Evolutionary conservation across 2,113 vertebrate genomes (phyloP).

Genomic region (Calidris pygmaea): DNA sequence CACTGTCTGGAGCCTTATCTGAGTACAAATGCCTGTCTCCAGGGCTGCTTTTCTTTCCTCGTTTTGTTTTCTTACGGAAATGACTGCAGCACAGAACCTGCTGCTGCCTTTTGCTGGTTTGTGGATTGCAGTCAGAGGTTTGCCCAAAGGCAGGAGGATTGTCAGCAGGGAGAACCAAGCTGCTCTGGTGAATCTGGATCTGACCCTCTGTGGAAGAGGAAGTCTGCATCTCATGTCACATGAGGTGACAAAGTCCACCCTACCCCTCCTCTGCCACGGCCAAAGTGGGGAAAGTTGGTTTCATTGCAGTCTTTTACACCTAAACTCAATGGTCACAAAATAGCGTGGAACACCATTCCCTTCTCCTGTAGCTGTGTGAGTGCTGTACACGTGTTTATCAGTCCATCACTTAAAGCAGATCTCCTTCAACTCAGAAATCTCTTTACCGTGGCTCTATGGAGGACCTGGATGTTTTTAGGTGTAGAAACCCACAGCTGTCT

Average conservation of each 20-base stretch:
- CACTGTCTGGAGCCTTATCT: conserved; percentile 23
- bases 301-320: background rate
- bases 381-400: background rate
- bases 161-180: background rate
- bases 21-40: background rate
- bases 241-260: background rate
- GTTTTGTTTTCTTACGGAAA: conserved; percentile 51
- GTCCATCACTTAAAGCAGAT: background rate
- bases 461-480: background rate
- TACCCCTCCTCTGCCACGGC: background rate
- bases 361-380: background rate
- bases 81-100: background rate
- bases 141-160: background rate
- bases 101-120: background rate
- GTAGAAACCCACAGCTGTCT: background rate
- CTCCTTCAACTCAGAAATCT: background rate
- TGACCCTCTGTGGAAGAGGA: background rate
- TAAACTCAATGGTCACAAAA: background rate
- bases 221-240: background rate
- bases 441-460: background rate
- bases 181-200: background rate
- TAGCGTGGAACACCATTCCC: background rate
- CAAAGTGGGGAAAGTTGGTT: background rate
- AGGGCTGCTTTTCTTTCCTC: background rate
- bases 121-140: background rate